Evolutionary conservation across 2,113 vertebrate species (phyloP).

Genomic region (Rynchops niger): DNA sequence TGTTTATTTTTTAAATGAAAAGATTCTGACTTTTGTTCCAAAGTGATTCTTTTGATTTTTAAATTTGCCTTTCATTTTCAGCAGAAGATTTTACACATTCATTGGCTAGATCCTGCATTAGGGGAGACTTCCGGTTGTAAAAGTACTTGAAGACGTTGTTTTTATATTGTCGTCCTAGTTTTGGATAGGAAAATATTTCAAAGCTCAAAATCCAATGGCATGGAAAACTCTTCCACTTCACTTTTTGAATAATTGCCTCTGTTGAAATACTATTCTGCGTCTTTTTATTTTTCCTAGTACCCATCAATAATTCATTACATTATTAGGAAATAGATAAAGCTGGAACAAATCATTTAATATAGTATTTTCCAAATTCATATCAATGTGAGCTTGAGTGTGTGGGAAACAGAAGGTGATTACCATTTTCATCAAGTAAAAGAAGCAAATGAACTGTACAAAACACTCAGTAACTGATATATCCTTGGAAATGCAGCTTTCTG

Average conservation of each 20-base stretch:
- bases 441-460: background rate
- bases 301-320: slow-evolving; percentile 59
- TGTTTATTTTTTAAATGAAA: background rate
- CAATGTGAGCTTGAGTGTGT: background rate
- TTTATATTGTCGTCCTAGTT: slow-evolving; percentile 45
- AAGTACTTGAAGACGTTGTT: slow-evolving; percentile 18
- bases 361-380: slow-evolving; percentile 34
- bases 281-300: slow-evolving; percentile 26
- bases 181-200: slow-evolving; percentile 53
- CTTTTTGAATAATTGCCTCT: slow-evolving; percentile 7
- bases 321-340: slow-evolving; percentile 51
- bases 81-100: background rate
- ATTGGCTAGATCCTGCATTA: background rate
- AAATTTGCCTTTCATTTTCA: background rate
- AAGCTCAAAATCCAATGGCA: slow-evolving; percentile 19
- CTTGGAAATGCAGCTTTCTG: background rate
- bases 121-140: background rate
- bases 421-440: background rate
- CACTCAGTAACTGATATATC: background rate
- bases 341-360: slow-evolving; percentile 44
- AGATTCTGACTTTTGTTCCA: background rate
- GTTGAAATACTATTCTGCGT: slow-evolving; percentile 14
- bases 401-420: background rate
- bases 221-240: slow-evolving; percentile 38
- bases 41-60: background rate